phyloP scores from a whole-genome alignment of 1,140 invertebrate species.

The Colletes gigas region DNA sequence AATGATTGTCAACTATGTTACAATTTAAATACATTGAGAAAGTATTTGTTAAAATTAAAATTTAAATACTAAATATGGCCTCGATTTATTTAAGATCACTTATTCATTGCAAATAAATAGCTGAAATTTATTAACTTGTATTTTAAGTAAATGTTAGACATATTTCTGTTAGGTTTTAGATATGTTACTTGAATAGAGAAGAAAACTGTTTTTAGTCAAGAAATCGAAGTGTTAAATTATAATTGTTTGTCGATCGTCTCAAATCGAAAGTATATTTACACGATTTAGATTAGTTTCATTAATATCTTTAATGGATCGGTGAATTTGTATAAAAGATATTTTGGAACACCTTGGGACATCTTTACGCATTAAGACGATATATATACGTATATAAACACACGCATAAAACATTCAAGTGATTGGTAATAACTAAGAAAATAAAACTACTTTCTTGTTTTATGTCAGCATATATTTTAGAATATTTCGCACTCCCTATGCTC shows the following conservation, averaged over 20 bases:
- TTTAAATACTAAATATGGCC: not conserved
- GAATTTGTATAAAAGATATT: conserved; percentile 21
- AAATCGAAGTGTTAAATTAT: not conserved
- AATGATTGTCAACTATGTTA: conserved; percentile 19
- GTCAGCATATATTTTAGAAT: conserved; percentile 51
- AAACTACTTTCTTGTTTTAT: conserved; percentile 38
- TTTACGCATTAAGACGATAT: conserved; percentile 19
- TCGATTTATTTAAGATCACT: not conserved
- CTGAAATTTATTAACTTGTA: not conserved
- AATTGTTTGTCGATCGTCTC: not conserved
- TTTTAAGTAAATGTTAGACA: not conserved
- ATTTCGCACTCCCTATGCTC: conserved; percentile 53
- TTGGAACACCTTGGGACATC: not conserved
- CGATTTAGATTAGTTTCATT: not conserved
- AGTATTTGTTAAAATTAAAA: not conserved
- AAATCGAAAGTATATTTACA: conserved; percentile 23
- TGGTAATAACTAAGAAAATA: conserved; percentile 19
- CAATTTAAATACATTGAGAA: not conserved
- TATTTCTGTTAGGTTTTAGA: not conserved
- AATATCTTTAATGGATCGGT: not conserved
- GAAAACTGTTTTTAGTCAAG: not conserved
- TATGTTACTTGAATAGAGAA: not conserved
- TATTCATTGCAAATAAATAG: not conserved
- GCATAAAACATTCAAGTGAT: conserved; percentile 15
- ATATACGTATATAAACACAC: conserved; percentile 13